Evolutionary conservation across 1,140 invertebrate genomes (phyloP), one percentile per base, ranked within the genome.

Genomic region (Gryllus bimaculatus): DNA sequence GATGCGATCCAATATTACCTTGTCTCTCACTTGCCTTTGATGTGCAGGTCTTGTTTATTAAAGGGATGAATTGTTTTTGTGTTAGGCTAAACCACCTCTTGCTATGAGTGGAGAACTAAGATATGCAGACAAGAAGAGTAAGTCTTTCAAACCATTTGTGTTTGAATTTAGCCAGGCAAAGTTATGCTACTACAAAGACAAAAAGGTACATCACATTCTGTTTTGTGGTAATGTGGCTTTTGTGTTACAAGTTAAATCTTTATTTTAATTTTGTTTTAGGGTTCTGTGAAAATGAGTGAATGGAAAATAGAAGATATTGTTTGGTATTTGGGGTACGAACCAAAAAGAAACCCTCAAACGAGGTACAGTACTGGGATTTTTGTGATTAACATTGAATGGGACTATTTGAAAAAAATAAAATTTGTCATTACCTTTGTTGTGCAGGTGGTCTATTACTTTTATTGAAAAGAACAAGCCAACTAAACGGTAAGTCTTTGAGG

Each of bases 321-420:
- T 8, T 94, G 93, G 91, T 96, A 95, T 86, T 86, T 94, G 79
- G 95, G 95, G 12, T 90, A 92, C 83, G 95, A 96, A 83, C 84
- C 90, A 4, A 95, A 94, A 84, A 87, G 94, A 78, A 92, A 91
- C 85, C 91, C 93, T n/a, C 92, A 93, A 78, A 90, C 90, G 80
- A 90, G 88, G 89, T 90, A 85, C 83, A 82, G 47, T 48, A 8
- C 21, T 8, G 20, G 7, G 75, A 12, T 47, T 75, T 39, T 26
- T 75, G n/a, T 47, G 10, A 13, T 10, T 39, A 5, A 75, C 0
- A 66, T 66, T 66, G 10, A 18, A 66, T 10, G 10, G 0, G 18
- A 66, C 54, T 66, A 7, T 66, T 13, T 66, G 10, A 66, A 13
- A 66, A 7, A 66, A 66, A 18, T 13, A 66, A 13, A 13, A 47